These are phyloP conservation scores for Mugil cephalus DNA, from an alignment of 2,113 vertebrate genomes.

Conservation along the genomic window DNA sequence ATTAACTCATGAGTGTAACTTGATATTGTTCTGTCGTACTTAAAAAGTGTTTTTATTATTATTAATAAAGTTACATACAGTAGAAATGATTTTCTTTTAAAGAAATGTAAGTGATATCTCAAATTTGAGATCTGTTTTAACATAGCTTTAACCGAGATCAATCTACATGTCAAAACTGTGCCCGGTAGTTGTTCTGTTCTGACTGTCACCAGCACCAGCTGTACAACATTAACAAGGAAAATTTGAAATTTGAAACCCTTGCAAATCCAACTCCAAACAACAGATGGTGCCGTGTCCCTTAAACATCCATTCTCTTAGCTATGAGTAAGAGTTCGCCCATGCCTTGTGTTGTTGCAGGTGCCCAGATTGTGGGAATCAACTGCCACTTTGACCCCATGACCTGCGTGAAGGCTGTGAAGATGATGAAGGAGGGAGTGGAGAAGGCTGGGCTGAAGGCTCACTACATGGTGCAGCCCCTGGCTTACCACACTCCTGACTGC, in stretches of 20 bases:
- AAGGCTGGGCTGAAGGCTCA: constrained; percentile 92
- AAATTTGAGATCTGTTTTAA: background rate
- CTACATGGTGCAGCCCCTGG: constrained; percentile 95
- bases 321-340: constrained; percentile 66
- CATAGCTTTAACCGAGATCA: background rate
- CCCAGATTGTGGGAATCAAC: constrained; percentile 94
- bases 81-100: too few relatives aligned
- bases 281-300: background rate
- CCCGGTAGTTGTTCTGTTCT: background rate
- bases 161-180: background rate
- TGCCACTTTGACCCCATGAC: constrained; percentile 96
- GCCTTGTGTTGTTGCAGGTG: constrained; percentile 83
- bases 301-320: too few relatives aligned
- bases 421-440: constrained; percentile 95
- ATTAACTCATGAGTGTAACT: background rate
- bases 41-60: too few relatives aligned
- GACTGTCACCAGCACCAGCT: background rate
- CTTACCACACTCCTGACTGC: constrained; percentile 95
- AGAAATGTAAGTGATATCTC: too few relatives aligned
- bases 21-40: too few relatives aligned
- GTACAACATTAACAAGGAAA: background rate
- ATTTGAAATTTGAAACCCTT: background rate
- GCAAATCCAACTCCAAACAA: background rate
- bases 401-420: constrained; percentile 88
- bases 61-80: too few relatives aligned